These are phyloP conservation scores for Oceanodroma tethys DNA, from an alignment of 2,113 vertebrate genomes.

Conservation along the genomic window DNA sequence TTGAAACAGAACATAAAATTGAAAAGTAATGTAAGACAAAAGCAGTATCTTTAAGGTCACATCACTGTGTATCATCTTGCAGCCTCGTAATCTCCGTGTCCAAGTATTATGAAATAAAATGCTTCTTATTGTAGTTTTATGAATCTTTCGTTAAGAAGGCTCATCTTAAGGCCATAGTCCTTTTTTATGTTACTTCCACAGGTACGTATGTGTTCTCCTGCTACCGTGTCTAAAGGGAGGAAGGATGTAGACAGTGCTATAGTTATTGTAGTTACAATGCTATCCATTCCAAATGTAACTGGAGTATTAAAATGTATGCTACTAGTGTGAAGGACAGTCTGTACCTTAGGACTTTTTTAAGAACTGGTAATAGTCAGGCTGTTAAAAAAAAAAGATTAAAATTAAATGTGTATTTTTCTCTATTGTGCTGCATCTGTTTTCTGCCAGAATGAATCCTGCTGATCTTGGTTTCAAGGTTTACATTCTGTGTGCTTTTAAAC, in stretches of 20 bases:
- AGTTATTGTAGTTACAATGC: not conserved
- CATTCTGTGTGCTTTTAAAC: slow-evolving; percentile 77
- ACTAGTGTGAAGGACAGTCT: slow-evolving; percentile 58
- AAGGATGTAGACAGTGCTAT: not conserved
- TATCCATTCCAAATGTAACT: not conserved
- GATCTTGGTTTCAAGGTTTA: slow-evolving; percentile 82
- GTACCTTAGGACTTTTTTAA: slow-evolving; percentile 47
- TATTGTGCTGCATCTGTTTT: slow-evolving; percentile 74
- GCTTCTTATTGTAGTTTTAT: not conserved
- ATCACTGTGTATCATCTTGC: not conserved
- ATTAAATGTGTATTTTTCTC: slow-evolving; percentile 70
- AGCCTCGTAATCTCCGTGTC: slow-evolving; percentile 19
- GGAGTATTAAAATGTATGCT: slow-evolving; percentile 12
- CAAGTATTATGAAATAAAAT: slow-evolving; percentile 54
- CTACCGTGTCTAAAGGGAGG: not conserved
- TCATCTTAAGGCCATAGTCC: not conserved
- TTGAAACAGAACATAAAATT: not conserved
- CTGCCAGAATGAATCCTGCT: slow-evolving; percentile 79
- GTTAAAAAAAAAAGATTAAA: slow-evolving; percentile 62
- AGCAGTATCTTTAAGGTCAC: not conserved
- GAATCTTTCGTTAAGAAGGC: slow-evolving; percentile 18
- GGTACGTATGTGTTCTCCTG: not conserved
- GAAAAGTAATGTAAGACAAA: slow-evolving; percentile 28
- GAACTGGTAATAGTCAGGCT: slow-evolving; percentile 56
- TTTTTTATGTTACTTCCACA: not conserved